Evolutionary conservation across 2,797 vertebrate species (phyloP), one percentile per base, ranked within the genome.

Genomic region (Enteromius treurensis): DNA sequence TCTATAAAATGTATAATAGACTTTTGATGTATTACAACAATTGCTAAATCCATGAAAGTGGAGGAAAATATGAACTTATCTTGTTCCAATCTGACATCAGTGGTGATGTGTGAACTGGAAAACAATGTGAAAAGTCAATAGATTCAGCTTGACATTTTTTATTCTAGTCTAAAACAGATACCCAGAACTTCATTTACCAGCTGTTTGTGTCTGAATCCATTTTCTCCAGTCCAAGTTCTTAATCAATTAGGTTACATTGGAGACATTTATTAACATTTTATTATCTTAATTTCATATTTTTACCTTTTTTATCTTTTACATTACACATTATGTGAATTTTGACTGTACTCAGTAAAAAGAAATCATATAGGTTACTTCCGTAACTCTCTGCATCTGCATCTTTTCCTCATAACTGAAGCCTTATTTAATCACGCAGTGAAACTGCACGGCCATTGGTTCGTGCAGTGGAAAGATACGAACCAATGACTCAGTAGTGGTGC

Each of bases 11-110:
- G 91, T 89, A 91, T 89, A 90, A 90, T 87, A 88, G 86, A 80
- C 84, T 83, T 77, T 87, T 86, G 71, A 85, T 87, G 69, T 80
- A 83, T 86, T 82, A 80, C 81, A 84, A 88, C 88, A 83, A 87
- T 86, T 85, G 89, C 87, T 87, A 82, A 37, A 86, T 88, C 89
- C 85, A 88, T 87, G 77, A 90, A 90, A 90, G 86, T 85, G 80
- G 87, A 89, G 93, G 94, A 93, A 94, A 94, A 92, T 93, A 90
- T 92, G 89, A 92, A 94, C 90, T 87, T 93, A 93, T 92, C 89
- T 58, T 65, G 79, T 51, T 85, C 29, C 83, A 85, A 81, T 82
- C 81, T 67, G 62, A 79, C 87, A 81, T 83, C 68, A 83, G 82
- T 77, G 87, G 79, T 83, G 77, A 84, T 73, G 80, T 80, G 80